Evolutionary conservation across 2,113 vertebrate genomes (phyloP).

Genomic region (Rana temporaria): DNA sequence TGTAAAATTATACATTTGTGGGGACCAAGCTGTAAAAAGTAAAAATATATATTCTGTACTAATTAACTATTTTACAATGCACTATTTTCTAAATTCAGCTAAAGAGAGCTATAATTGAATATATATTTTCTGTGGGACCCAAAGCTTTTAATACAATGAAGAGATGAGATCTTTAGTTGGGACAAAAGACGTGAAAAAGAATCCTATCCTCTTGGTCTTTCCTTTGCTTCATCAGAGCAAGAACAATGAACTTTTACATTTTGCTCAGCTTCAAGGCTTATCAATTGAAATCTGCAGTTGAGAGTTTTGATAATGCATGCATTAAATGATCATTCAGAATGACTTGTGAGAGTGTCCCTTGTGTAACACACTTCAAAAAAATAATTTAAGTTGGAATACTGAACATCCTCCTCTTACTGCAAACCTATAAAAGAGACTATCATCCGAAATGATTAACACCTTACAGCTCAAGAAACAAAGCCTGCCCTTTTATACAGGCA

Average conservation of each 20-base stretch:
- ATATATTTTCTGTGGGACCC: conserved; percentile 35
- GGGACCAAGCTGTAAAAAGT: neutral
- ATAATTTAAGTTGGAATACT: conserved; percentile 77
- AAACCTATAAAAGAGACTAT: conserved; percentile 79
- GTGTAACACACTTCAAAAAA: conserved; percentile 76
- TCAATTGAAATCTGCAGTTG: conserved; percentile 64
- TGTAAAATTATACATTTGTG: too few relatives aligned
- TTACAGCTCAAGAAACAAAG: conserved; percentile 76
- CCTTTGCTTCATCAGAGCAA: conserved; percentile 34
- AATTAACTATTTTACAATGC: conserved; percentile 29
- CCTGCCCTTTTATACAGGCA: conserved; percentile 79
- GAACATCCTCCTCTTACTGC: conserved; percentile 77
- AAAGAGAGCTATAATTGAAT: conserved; percentile 27
- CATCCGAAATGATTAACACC: conserved; percentile 78
- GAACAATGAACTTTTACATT: conserved; percentile 51
- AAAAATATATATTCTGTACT: conserved; percentile 2
- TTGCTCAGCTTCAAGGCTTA: conserved; percentile 49
- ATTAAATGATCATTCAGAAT: conserved; percentile 67
- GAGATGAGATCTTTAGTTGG: conserved; percentile 36
- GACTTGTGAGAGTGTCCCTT: conserved; percentile 67
- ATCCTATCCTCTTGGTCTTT: conserved; percentile 37
- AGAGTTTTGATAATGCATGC: conserved; percentile 62
- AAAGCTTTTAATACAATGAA: conserved; percentile 23
- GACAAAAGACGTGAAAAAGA: conserved; percentile 42
- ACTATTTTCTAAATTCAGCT: conserved; percentile 19